Evolutionary conservation across 2,797 vertebrate genomes (phyloP), one percentile per base, ranked within the genome.

Genomic region (Melanotaenia pygmaea): DNA sequence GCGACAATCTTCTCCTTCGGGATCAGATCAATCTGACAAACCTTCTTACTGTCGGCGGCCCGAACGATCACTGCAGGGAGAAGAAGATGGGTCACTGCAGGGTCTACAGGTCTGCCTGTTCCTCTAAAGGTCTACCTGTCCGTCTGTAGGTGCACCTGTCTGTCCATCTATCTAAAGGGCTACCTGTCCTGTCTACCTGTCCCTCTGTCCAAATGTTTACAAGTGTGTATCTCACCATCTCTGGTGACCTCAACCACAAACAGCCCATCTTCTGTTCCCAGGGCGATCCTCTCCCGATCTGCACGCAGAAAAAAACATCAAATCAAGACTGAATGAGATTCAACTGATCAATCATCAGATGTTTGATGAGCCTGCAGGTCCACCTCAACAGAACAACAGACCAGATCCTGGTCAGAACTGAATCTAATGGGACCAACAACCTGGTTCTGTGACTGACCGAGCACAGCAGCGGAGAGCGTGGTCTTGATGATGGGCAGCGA

Each of bases 231-330:
- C 96, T 94, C 93, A 99, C 98, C 96, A 0, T 99, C 98, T 85
- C 97, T 95, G 71, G 96, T 98, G 72, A 99, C 91, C 88, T 99
- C 98, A 22, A 99, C 95, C 77, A 98, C 96, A 65, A 97, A 97
- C 1, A 99, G 93, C 6, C 97, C 98, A 37, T 99, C 98, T 79
- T 99, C 98, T 34, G 98, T 95, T 81, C 98, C 98, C 60, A 99
- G 87, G 2, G 94, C 96, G 57, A 99, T 96, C 79, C 97, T 94
- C 81, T 99, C 98, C 53, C 95, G 95, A 89, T 99, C 98, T 99
- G 90, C 22, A 72, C 28, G 20, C 16, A 40, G 9, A 30, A n/a
- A 40, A 13, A 3, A 1, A 28, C 26, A 47, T 47, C 45, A 20
- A 20, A 47, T 8, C n/a, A 37, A 12, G 1, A 22, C 32, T 34